Evolutionary conservation across 2,113 vertebrate species (phyloP).

Genomic region (Mustela lutreola): DNA sequence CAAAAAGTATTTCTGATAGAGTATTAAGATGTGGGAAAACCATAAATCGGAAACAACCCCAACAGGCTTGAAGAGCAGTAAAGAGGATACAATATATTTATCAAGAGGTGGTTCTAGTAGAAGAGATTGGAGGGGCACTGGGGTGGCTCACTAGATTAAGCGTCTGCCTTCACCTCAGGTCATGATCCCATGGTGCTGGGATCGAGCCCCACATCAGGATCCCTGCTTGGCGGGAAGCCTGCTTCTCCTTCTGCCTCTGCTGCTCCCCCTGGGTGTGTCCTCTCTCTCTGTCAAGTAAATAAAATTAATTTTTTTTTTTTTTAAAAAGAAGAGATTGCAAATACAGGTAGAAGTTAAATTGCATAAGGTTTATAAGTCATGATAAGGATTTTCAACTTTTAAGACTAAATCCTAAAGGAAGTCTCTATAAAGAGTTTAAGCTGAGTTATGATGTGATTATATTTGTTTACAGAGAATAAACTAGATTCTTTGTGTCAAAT

Average conservation of each 20-base stretch:
- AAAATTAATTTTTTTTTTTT: neutral
- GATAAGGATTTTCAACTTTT: neutral
- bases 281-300: neutral
- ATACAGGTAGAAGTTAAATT: neutral
- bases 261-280: neutral
- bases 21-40: neutral
- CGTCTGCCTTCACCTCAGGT: neutral
- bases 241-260: too few relatives aligned
- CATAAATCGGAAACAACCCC: neutral
- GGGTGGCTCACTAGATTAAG: neutral
- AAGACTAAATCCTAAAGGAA: neutral
- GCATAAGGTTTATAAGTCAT: neutral
- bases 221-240: too few relatives aligned
- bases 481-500: neutral
- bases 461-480: neutral
- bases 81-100: neutral
- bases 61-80: neutral
- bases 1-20: neutral
- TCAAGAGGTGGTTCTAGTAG: neutral
- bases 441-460: neutral
- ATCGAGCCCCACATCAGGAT: fast-evolving
- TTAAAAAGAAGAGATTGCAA: neutral
- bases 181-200: neutral
- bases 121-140: neutral
- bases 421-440: neutral